phyloP scores from a whole-genome alignment of 2,888 invertebrate genomes.

The Autographa gamma region DNA sequence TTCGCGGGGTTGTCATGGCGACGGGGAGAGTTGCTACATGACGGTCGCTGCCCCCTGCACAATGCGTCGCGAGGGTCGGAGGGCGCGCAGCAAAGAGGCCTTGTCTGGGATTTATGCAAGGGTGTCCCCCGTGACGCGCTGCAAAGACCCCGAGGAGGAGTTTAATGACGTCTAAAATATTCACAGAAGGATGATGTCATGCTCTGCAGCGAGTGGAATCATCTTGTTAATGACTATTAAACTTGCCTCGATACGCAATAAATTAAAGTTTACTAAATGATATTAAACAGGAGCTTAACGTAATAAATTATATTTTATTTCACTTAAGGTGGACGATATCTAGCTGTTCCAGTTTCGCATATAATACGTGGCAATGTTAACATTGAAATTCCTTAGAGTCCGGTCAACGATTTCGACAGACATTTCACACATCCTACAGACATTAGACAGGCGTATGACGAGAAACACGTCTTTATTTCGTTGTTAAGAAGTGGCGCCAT shows the following conservation, averaged over 20 bases:
- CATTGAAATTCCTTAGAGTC: conserved; percentile 33
- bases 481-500: neutral
- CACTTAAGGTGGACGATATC: neutral
- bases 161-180: conserved; percentile 57
- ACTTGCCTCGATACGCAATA: conserved; percentile 29
- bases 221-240: conserved; percentile 21
- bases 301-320: conserved; percentile 1
- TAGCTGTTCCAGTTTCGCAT: conserved; percentile 36
- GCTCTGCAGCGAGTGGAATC: conserved; percentile 21
- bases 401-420: neutral
- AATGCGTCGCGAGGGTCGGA: conserved; percentile 78
- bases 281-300: neutral
- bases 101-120: conserved; percentile 79
- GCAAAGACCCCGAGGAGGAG: conserved; percentile 50
- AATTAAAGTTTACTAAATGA: conserved; percentile 24
- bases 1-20: conserved; percentile 84
- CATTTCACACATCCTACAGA: neutral
- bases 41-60: conserved; percentile 81
- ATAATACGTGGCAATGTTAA: conserved; percentile 36
- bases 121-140: conserved; percentile 62
- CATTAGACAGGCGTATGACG: conserved; percentile 4
- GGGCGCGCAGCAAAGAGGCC: conserved; percentile 74
- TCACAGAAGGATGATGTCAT: conserved; percentile 48
- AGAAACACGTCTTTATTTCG: neutral
- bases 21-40: conserved; percentile 80